Base-by-base conservation (phyloP, 2,113 vertebrate species). In the Colossoma macropomum region DNA sequence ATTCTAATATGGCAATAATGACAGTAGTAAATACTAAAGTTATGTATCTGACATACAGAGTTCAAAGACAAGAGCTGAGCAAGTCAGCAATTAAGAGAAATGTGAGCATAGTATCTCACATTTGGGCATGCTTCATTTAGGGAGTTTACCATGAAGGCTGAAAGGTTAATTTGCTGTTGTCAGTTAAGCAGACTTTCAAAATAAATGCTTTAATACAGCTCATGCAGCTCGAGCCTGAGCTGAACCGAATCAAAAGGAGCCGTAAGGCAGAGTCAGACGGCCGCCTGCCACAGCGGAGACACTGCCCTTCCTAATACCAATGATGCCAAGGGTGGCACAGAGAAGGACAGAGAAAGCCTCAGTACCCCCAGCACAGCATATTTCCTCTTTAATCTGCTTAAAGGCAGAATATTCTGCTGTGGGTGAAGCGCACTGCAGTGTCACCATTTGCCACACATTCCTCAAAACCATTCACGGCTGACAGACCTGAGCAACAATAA, bases 341-440 rank as follows among this genome's bases (percentile, higher is more conserved):
- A 27, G 59, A 74, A 79, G 60, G 32, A 70, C 50, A 70, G 30
- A 68, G 38, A 73, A 50, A 66, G 5, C 74, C 27, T 70, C 32
- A 60, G 27, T 8, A 28, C 69, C 27, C 25, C 27, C 11, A 23
- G 59, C 77, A 63, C 4, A 79, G 59, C 80, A 80, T 25, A 83
- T 28, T 77, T 86, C 30, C 69, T 41, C 25, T 75, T 19, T 83
- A 76, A 81, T 63, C 82, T 71, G 82, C 82, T 88, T 75, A 77
- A 54, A 85, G 62, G 30, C 32, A 73, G 50, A 69, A 74, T 27
- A 50, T 30, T 59, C 66, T 17, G 70, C 62, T 25, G 75, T 12
- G 11, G 45, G 25, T 27, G n/a, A 15, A 45, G 52, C 48, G 52
- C 50, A 30, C 16, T 66, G 76, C 27, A 48, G 38, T 65, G 59